Conservation (phyloP, 2,888 invertebrate genomes). For the Microplitis manilae region DNA sequence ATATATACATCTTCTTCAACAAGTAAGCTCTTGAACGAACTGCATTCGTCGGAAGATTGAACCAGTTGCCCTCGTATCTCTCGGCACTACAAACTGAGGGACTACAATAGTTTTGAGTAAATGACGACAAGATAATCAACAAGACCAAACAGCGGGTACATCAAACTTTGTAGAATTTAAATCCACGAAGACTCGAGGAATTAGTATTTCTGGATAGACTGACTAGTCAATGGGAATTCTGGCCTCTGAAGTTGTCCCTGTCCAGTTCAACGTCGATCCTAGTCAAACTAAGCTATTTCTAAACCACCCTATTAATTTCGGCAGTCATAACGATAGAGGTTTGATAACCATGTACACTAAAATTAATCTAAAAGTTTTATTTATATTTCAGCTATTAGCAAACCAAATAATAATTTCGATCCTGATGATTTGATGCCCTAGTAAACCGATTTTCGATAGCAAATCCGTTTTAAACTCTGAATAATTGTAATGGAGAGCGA, state of each 20-base stretch:
- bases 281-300: not conserved
- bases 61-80: not conserved
- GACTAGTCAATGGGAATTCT: not conserved
- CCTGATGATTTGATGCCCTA: not conserved
- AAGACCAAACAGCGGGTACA: not conserved
- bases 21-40: not conserved
- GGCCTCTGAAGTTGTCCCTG: not conserved
- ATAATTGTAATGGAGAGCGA: not conserved
- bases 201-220: not conserved
- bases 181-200: not conserved
- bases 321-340: too few species aligned
- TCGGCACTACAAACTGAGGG: not conserved
- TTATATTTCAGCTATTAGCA: too few species aligned
- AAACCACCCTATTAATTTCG: too few species aligned
- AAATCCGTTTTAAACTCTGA: not conserved
- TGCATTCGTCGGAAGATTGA: not conserved
- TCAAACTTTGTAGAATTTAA: not conserved
- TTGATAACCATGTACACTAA: too few species aligned
- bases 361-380: too few species aligned
- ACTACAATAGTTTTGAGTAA: constrained; percentile 1
- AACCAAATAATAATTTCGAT: not conserved
- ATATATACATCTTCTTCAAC: not conserved
- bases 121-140: not conserved
- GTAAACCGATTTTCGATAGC: not conserved
- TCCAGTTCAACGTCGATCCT: not conserved